Conservation (phyloP, 2,797 vertebrate genomes). For the Trematocara caparti region DNA sequence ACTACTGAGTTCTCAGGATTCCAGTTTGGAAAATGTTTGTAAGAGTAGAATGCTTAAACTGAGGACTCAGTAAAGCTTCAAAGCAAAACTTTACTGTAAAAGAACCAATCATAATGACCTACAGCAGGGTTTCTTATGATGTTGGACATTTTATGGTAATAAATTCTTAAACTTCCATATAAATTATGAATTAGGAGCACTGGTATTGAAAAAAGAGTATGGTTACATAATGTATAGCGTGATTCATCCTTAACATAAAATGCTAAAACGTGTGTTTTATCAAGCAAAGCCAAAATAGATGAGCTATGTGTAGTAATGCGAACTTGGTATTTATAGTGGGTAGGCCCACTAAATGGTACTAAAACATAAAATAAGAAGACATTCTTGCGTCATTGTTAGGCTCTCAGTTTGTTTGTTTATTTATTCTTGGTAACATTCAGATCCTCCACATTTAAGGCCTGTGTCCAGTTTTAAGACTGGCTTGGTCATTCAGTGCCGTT, state of each 20-base stretch:
- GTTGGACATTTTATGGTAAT: background rate
- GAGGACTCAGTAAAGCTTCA: background rate
- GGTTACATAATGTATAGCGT: background rate
- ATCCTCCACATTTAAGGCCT: background rate
- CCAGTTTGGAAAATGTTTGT: background rate
- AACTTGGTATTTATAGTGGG: background rate
- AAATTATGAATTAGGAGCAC: background rate
- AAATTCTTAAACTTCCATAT: background rate
- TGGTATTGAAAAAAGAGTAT: background rate
- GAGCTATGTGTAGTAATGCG: background rate
- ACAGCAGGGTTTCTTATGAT: background rate
- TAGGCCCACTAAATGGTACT: background rate
- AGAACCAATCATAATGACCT: background rate
- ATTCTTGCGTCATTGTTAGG: background rate
- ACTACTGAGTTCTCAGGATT: background rate
- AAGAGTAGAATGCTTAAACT: background rate
- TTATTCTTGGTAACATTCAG: background rate
- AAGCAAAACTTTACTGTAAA: background rate
- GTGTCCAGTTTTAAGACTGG: slow-evolving; percentile 20
- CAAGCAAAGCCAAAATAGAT: background rate
- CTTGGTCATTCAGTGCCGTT: slow-evolving; percentile 35
- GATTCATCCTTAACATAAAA: background rate
- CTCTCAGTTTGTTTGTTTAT: background rate
- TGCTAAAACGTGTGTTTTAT: background rate
- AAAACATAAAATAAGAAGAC: background rate